Evolutionary conservation across 1,140 invertebrate species (phyloP), one percentile per base, ranked within the genome.

Genomic region (Drosophila santomea): DNA sequence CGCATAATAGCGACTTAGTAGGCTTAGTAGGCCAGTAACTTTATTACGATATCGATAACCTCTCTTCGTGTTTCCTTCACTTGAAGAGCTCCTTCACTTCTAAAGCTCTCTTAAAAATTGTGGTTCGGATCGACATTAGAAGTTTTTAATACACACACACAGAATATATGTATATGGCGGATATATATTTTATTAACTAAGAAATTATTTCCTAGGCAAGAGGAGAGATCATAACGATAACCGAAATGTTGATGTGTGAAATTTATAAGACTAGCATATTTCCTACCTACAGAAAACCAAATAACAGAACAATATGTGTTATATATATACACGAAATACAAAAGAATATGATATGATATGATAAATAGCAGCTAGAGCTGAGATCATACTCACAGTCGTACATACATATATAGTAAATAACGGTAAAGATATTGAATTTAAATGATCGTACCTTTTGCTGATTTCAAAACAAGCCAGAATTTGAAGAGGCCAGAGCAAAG

Each of bases 221-320:
- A 11, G 41, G 39, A 35, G 68, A 78, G 66, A 55, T 55, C 62
- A 68, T 73, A 84, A 84, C 64, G 68, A 71, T 79, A 83, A 85
- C 75, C 72, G 72, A 78, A 89, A 91, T 91, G 90, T 91, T 91
- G 90, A 91, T 91, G 90, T 91, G 85, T 91, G 90, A 91, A 91
- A 91, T 91, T 91, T 88, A 91, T 84, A 91, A 91, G 90, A 91
- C 90, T 91, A 91, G 90, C 81, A 88, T 86, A 91, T 89, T 90
- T 91, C 90, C 90, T 91, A 91, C 90, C 90, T 74, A 78, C 56
- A 15, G 28, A 48, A 52, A 74, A 39, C 38, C 38, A 39, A 39
- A 39, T 14, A 14, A 12, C 38, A 39, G 69, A 45, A 82, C 47
- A 75, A 88, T 61, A 88, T 76, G 79, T 58, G 68, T 74, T 75